Base-by-base conservation (phyloP, 2,113 vertebrate genomes). In the Acrocephalus arundinaceus region DNA sequence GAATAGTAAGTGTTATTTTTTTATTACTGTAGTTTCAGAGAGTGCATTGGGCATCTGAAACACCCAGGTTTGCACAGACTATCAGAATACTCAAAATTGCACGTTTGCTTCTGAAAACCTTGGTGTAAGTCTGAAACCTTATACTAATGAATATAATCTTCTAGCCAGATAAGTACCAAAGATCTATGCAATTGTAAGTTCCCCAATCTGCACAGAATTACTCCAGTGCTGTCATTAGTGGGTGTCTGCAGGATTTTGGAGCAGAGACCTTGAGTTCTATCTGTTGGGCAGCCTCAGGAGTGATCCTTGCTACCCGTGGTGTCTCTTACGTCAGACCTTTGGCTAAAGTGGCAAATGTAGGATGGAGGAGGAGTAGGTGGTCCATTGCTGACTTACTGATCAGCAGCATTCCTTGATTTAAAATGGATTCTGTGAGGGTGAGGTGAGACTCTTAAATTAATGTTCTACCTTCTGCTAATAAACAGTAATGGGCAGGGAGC, bases 371-470 rank as follows among this genome's bases (percentile, higher is more conserved):
- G 39, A 81, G 65, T 81, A 91, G 67, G n/a, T 67, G 92, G 55
- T 70, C 25, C 0, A 0, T 62, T 84, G 33, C 70, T 37, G 70
- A 37, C 84, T 89, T 82, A 48, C 48, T 11, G 2, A 89, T 52
- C 52, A 79, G 39, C 86, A 93, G 51, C 72, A 43, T 87, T 92
- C 70, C 79, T 86, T 90, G 72, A 30, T 92, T 87, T 87, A 75
- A 92, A 94, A 87, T 91, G 80, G 73, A 54, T 43, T 89, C 61
- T 97, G 45, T 54, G 49, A 83, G 63, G 37, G 51, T 70, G 82
- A 88, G 67, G 43, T 43, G 85, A 83, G 85, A 80, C 39, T 87
- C 71, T 66, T 94, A 62, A 92, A 90, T 96, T 92, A 49, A 85
- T 88, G 71, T 68, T 43, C 61, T 88, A 94, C 59, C 23, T 92